Conservation (phyloP, 2,888 invertebrate genomes). For the Paralinhomoeus sp. region DNA sequence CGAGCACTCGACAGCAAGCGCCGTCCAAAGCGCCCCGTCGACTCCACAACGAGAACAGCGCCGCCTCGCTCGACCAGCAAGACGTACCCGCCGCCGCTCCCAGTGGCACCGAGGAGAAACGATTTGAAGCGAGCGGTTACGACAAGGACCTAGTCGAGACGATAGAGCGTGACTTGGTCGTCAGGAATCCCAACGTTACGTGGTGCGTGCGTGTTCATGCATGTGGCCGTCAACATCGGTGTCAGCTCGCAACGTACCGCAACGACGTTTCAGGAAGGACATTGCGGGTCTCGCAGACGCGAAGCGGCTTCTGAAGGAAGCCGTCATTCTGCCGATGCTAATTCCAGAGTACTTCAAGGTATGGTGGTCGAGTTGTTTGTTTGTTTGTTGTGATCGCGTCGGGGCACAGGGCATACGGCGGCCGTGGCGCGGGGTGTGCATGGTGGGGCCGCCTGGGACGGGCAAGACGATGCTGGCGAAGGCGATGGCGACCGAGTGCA, state of each 20-base stretch:
- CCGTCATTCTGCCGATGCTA: constrained; percentile 84
- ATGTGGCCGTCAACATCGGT: too few relatives aligned
- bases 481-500: constrained; percentile 35
- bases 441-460: constrained; percentile 45
- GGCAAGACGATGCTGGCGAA: constrained; percentile 35
- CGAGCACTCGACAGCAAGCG: neutral
- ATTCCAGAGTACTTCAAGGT: constrained; percentile 89
- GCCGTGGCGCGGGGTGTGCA: constrained; percentile 58
- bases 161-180: constrained; percentile 80
- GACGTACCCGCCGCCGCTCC: too few relatives aligned
- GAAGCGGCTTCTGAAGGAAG: constrained; percentile 62
- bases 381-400: too few relatives aligned
- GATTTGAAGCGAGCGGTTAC: constrained; percentile 58
- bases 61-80: too few relatives aligned
- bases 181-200: constrained; percentile 77
- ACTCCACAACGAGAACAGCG: too few relatives aligned
- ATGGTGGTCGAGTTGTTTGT: too few relatives aligned
- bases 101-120: constrained; percentile 33
- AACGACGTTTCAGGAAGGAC: constrained; percentile 21
- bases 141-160: constrained; percentile 80
- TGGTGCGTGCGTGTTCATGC: constrained; percentile 58
- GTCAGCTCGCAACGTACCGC: too few relatives aligned
- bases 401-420: constrained; percentile 33
- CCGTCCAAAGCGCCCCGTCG: neutral
- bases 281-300: constrained; percentile 32